Conservation (phyloP, 2,113 vertebrate genomes). For the Thamnophis sirtalis region DNA sequence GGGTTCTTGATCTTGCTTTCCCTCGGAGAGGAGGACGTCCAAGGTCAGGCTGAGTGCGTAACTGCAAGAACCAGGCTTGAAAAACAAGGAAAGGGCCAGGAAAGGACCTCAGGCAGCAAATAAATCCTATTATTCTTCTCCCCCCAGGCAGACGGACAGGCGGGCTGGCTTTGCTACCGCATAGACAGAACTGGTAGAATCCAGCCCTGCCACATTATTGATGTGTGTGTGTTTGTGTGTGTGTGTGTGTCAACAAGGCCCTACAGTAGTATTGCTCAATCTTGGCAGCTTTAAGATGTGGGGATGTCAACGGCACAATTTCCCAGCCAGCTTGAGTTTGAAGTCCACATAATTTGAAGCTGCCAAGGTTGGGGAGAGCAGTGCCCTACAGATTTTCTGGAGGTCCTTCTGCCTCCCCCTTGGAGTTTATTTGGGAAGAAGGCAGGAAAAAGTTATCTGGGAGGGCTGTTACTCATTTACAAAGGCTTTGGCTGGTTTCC, state of each 20-base stretch:
- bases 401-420: neutral
- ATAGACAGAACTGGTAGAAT: neutral
- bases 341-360: neutral
- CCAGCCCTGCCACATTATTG: neutral
- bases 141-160: neutral
- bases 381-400: neutral
- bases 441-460: neutral
- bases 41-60: neutral
- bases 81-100: neutral
- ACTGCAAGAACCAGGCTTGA: neutral
- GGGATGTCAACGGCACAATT: neutral
- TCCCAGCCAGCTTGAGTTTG: neutral
- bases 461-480: neutral
- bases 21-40: neutral
- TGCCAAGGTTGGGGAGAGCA: neutral
- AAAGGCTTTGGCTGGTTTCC: neutral
- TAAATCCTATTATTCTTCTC: neutral
- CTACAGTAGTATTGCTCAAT: neutral
- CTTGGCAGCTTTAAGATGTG: neutral
- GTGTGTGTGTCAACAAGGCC: neutral
- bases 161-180: neutral
- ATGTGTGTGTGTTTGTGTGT: neutral
- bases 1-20: neutral
- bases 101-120: neutral
- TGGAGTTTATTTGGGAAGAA: neutral